These are phyloP conservation scores for Linnaemya tessellans DNA, from an alignment of 2,888 invertebrate genomes.

Conservation along the genomic window DNA sequence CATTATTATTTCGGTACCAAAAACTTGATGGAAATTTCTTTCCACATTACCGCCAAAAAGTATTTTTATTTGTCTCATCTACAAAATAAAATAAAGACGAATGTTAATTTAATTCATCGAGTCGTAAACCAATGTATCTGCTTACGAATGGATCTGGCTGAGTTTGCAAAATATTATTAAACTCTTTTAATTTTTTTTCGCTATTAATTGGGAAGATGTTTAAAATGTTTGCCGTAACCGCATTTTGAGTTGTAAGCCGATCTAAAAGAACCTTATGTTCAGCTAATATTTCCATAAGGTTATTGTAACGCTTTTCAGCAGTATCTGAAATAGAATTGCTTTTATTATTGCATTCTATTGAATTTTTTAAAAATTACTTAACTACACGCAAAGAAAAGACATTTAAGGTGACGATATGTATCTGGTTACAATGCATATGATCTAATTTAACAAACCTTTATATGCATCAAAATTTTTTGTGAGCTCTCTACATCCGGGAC, in stretches of 20 bases:
- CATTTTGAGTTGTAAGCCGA: conserved; percentile 26
- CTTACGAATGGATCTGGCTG: conserved; percentile 13
- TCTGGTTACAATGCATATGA: not conserved
- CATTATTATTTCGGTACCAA: conserved; percentile 32
- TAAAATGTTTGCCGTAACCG: not conserved
- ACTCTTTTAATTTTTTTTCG: conserved; percentile 48
- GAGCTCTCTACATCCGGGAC: conserved; percentile 24
- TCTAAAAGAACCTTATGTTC: conserved; percentile 49
- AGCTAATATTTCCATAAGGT: conserved; percentile 39
- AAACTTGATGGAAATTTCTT: conserved; percentile 28
- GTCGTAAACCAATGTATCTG: conserved; percentile 5
- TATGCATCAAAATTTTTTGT: not conserved
- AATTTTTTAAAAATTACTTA: too few relatives aligned
- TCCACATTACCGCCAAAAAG: conserved; percentile 48
- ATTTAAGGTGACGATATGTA: too few relatives aligned
- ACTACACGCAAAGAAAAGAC: too few relatives aligned
- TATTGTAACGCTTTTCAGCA: conserved; percentile 41
- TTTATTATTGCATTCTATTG: too few relatives aligned
- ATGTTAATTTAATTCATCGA: not conserved
- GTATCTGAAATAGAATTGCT: conserved; percentile 11
- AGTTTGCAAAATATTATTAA: conserved; percentile 29
- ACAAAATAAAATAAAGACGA: conserved; percentile 24
- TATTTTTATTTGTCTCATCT: conserved; percentile 45
- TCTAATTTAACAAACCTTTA: not conserved
- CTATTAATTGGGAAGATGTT: conserved; percentile 30